These are phyloP conservation scores for Lasioglossum zephyrum DNA, from an alignment of 2,888 invertebrate species.

Conservation along the genomic window DNA sequence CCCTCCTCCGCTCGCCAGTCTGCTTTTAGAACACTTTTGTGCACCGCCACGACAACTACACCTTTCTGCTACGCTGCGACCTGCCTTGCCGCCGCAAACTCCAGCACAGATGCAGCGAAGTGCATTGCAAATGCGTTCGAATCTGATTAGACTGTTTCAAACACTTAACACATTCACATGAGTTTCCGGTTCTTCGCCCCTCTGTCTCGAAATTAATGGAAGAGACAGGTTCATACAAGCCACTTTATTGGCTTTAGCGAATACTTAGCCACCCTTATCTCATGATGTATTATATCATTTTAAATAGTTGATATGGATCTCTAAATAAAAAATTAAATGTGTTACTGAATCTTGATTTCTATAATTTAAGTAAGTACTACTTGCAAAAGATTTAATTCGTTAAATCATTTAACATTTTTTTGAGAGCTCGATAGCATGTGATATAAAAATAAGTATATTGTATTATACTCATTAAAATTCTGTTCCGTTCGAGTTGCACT, in stretches of 20 bases:
- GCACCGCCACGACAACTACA: constrained; percentile 8
- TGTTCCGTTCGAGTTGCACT: neutral
- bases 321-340: too few species aligned
- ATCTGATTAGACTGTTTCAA: neutral
- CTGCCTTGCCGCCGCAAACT: neutral
- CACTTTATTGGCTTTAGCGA: neutral
- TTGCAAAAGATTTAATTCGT: too few species aligned
- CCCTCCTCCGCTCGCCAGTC: neutral
- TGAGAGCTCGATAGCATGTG: too few species aligned
- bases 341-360: too few species aligned
- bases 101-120: neutral
- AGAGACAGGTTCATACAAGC: neutral
- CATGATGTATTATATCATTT: too few species aligned
- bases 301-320: too few species aligned
- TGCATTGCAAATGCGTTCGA: neutral
- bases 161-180: neutral
- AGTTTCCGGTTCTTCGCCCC: neutral
- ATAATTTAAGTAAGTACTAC: too few species aligned
- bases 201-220: too few species aligned
- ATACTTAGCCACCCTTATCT: neutral
- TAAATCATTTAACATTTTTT: too few species aligned
- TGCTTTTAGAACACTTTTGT: constrained; percentile 12
- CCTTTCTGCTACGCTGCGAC: neutral
- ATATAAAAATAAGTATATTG: too few species aligned
- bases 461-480: neutral